phyloP scores from a whole-genome alignment of 2,888 invertebrate species.

The Yponomeuta malinellus region DNA sequence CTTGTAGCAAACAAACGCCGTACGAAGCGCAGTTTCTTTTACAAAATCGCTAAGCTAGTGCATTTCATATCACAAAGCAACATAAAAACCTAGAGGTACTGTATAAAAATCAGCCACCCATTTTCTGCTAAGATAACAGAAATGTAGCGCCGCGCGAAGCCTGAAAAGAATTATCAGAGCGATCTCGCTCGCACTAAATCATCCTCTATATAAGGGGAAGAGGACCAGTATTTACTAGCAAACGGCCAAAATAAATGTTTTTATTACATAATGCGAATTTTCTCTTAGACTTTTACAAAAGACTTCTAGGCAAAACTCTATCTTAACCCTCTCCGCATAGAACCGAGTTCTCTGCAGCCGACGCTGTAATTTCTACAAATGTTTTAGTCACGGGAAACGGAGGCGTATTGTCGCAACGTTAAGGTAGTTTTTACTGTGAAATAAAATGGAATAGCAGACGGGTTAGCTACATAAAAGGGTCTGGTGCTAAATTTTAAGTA shows the following conservation, averaged over 20 bases:
- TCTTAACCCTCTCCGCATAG: constrained; percentile 30
- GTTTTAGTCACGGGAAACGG: constrained; percentile 24
- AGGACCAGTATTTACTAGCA: constrained; percentile 69
- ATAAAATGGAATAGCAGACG: constrained; percentile 35
- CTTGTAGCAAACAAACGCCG: not conserved
- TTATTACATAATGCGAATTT: constrained; percentile 73
- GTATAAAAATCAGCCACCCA: constrained; percentile 33
- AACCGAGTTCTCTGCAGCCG: constrained; percentile 31
- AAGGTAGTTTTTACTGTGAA: constrained; percentile 34
- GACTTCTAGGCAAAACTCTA: constrained; percentile 26
- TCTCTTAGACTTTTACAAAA: constrained; percentile 59
- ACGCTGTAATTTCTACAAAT: constrained; percentile 4
- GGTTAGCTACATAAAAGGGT: constrained; percentile 58
- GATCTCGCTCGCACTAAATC: constrained; percentile 73
- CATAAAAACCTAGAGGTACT: not conserved
- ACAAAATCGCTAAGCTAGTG: not conserved
- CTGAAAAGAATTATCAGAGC: constrained; percentile 73
- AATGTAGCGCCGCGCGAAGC: constrained; percentile 66
- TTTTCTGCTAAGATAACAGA: constrained; percentile 70
- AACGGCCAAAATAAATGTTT: constrained; percentile 75
- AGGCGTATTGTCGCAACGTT: constrained; percentile 26
- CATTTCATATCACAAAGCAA: not conserved
- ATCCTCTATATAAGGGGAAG: constrained; percentile 68
- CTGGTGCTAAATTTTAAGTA: constrained; percentile 71
- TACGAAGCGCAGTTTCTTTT: not conserved